Percentiles rank a stretch among this genome's conserved stretches.
These are phyloP conservation scores for Pissodes strobi DNA, from an alignment of 1,140 invertebrate genomes.

Conservation along the genomic window DNA sequence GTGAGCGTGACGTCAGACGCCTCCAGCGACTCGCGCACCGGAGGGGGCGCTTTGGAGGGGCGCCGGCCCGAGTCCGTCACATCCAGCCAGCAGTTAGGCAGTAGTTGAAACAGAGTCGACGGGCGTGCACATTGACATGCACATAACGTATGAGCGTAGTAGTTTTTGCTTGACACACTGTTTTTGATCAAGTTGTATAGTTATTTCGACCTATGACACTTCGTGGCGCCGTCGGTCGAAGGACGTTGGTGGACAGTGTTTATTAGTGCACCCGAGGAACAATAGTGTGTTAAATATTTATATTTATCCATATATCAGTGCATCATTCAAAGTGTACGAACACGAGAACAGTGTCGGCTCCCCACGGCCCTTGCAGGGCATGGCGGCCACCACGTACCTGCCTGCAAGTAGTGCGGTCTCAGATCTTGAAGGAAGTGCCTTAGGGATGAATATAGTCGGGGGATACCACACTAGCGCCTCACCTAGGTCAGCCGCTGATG, in stretches of 20 bases:
- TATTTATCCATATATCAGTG: slow-evolving; percentile 31
- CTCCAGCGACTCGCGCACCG: slow-evolving; percentile 43
- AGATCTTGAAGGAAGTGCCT: slow-evolving; percentile 78
- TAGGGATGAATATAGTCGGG: slow-evolving; percentile 71
- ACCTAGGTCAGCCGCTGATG: slow-evolving; percentile 77
- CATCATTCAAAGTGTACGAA: slow-evolving; percentile 61
- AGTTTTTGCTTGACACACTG: slow-evolving; percentile 24
- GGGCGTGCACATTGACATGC: slow-evolving; percentile 59
- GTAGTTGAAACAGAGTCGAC: slow-evolving; percentile 53
- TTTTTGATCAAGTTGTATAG: no score
- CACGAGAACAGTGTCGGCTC: slow-evolving; percentile 64
- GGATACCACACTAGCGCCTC: slow-evolving; percentile 74
- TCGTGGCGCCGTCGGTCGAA: slow-evolving; percentile 7
- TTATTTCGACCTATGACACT: neutral
- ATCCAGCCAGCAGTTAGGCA: slow-evolving; percentile 39
- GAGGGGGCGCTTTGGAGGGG: slow-evolving; percentile 37
- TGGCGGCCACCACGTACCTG: slow-evolving; percentile 87
- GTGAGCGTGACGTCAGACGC: slow-evolving; percentile 52
- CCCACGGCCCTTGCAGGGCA: slow-evolving; percentile 67
- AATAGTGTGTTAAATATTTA: neutral
- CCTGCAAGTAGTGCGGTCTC: slow-evolving; percentile 71
- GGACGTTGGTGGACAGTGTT: neutral
- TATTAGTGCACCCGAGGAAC: neutral
- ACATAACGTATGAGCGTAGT: slow-evolving; percentile 54
- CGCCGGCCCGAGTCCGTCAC: slow-evolving; percentile 20